Percentiles rank a stretch among this genome's conserved stretches.
Conservation (phyloP, 2,888 invertebrate genomes). For the Anarsia innoxiella region DNA sequence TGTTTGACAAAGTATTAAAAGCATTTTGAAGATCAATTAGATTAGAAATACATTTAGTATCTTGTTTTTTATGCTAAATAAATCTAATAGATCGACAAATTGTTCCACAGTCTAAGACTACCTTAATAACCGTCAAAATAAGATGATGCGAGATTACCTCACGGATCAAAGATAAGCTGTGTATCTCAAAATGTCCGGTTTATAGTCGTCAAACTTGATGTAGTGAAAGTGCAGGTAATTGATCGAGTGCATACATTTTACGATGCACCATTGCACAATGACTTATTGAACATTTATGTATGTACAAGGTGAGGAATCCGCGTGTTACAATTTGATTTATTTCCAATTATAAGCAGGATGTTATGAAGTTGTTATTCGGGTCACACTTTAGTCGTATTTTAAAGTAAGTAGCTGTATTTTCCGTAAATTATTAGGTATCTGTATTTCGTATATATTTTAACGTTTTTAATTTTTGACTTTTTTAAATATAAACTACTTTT, state of each 20-base stretch:
- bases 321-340: background rate
- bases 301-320: background rate
- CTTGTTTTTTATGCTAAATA: no score
- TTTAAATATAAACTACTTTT: background rate
- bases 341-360: background rate
- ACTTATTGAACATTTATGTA: background rate
- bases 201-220: conserved; percentile 30
- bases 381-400: no score
- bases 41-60: no score
- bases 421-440: no score
- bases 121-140: conserved; percentile 34
- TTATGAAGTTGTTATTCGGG: no score
- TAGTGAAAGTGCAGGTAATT: conserved; percentile 56
- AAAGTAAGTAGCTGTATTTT: no score
- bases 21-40: no score
- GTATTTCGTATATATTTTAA: no score
- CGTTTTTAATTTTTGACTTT: no score
- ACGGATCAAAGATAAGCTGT: conserved; percentile 43
- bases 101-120: conserved; percentile 3
- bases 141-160: conserved; percentile 49
- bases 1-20: no score
- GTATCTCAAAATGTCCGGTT: conserved; percentile 53
- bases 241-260: conserved; percentile 41
- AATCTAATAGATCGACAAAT: no score
- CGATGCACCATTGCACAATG: conserved; percentile 42